Base-by-base conservation (phyloP, 2,113 vertebrate species). In the Aspiorhynchus laticeps region DNA sequence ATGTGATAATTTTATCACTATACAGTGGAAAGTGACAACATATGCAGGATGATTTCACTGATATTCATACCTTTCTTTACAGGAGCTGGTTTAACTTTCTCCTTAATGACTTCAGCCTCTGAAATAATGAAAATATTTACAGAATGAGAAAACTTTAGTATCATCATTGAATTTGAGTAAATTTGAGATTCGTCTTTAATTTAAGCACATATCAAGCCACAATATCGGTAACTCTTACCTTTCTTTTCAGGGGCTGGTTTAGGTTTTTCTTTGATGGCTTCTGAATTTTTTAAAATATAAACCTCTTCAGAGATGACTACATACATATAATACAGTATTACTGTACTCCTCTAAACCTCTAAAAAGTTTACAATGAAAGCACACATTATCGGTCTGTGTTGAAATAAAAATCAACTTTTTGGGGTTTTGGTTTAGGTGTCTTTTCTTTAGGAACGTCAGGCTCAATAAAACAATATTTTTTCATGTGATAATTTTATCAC, bases 231-330 rank as follows among this genome's bases (percentile, higher is more conserved):
- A 24, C n/a, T 43, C 38, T 9, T 17, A 82, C 80, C 80, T 82
- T 87, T 82, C 38, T 90, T 93, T 38, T 90, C 19, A 11, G 90
- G 89, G 19, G 84, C 85, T 69, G 87, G 48, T 78, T 93, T 93
- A 56, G 86, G 89, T 74, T 83, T 91, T 46, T 92, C 91, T 78
- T 92, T 93, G 7, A 91, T 24, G 12, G 89, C 88, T 24, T 85
- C 87, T 79, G 90, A 31, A 89, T 15, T 15, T 51, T 7, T 61
- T 24, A 24, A 77, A 59, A n/a, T 7, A 46, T 26, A 8, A 26
- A 24, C 14, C 5, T 48, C 5, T 56, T 56, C 53, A 56, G 53
- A 56, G 7, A 56, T 21, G 7, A 56, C 7, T 2, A 24, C 24
- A 56, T 56, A 24, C 7, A 56, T 56, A 56, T 21, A 56, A 21